Evolutionary conservation across 1,140 invertebrate species (phyloP).

Genomic region (Gonatopus flavifemur): DNA sequence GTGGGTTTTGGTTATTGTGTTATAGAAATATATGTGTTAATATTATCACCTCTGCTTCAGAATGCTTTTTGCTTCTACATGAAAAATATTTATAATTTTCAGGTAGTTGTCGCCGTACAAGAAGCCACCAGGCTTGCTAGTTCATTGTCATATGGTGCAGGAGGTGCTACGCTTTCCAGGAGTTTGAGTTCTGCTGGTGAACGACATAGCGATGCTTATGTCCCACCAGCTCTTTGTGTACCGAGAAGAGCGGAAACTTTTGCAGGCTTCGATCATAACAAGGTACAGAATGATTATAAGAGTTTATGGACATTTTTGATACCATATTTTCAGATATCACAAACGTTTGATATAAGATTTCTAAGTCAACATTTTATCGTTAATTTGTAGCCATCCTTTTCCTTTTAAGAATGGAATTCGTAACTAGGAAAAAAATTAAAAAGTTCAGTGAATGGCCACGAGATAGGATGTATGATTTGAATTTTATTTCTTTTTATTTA

Average conservation of each 20-base stretch:
- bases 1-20: conserved; percentile 20
- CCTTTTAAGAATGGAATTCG: too few relatives aligned
- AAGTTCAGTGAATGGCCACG: too few relatives aligned
- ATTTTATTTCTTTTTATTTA: too few relatives aligned
- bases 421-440: too few relatives aligned
- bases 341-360: too few relatives aligned
- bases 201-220: conserved; percentile 79
- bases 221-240: conserved; percentile 71
- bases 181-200: conserved; percentile 91
- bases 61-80: neutral
- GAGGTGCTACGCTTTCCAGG: conserved; percentile 77
- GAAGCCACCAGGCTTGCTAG: conserved; percentile 73
- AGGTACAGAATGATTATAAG: too few relatives aligned
- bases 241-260: conserved; percentile 93
- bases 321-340: too few relatives aligned
- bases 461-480: too few relatives aligned
- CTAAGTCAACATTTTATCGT: too few relatives aligned
- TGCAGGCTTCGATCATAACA: conserved; percentile 84
- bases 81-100: neutral
- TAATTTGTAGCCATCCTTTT: too few relatives aligned
- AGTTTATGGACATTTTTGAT: too few relatives aligned
- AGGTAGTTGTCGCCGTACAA: conserved; percentile 56
- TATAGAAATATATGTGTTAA: neutral
- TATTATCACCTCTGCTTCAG: neutral
- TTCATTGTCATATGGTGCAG: conserved; percentile 65